Percentiles rank a stretch among this genome's conserved stretches.
These are phyloP conservation scores for Lytechinus pictus DNA, from an alignment of 35 echinoderm and acorn worm species.

Conservation along the genomic window DNA sequence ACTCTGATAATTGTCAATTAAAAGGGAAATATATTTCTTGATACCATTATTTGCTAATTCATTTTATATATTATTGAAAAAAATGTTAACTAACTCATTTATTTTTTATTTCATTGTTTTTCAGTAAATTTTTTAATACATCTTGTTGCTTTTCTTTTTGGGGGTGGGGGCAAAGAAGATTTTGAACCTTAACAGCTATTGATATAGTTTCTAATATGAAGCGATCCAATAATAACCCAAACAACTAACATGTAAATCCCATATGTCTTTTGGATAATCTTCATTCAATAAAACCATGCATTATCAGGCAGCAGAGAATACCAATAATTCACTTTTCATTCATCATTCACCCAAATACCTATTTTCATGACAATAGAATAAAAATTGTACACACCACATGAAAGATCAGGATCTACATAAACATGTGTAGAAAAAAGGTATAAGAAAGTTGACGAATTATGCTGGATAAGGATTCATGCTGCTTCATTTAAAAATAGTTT, in stretches of 20 bases:
- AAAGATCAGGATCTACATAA: background rate
- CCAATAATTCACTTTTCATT: background rate
- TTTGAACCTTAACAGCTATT: background rate
- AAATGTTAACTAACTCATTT: too few relatives aligned
- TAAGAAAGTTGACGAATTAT: background rate
- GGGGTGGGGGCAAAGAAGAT: background rate
- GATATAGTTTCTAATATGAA: too few relatives aligned
- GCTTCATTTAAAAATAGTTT: background rate
- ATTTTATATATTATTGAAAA: too few relatives aligned
- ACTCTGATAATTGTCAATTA: too few relatives aligned
- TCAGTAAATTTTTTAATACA: too few relatives aligned
- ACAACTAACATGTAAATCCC: background rate
- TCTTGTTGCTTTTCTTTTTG: background rate
- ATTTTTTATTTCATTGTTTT: too few relatives aligned
- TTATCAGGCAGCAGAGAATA: constrained; percentile 2
- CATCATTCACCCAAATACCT: background rate
- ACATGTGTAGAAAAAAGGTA: background rate
- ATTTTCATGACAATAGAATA: background rate
- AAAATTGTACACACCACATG: background rate
- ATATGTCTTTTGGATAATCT: background rate
- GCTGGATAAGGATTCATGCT: background rate
- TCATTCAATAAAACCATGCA: background rate
- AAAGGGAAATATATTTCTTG: too few relatives aligned
- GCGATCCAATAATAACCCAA: too few relatives aligned
- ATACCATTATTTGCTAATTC: too few relatives aligned